Conservation (phyloP, 2,888 invertebrate species). For the Theretra japonica region DNA sequence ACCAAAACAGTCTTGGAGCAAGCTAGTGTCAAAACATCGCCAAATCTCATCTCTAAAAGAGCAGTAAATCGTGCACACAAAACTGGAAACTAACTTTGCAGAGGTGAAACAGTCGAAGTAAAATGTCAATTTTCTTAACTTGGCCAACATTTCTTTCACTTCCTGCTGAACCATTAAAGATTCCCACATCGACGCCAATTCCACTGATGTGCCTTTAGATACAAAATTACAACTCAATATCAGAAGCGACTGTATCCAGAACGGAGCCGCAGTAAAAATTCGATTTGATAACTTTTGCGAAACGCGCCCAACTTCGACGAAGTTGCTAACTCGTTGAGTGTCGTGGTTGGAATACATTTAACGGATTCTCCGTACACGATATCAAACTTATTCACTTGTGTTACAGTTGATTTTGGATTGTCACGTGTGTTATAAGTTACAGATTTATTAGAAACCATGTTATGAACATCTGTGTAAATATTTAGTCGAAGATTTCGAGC, state of each 20-base stretch:
- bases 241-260: slow-evolving; percentile 46
- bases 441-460: slow-evolving; percentile 39
- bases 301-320: slow-evolving; percentile 56
- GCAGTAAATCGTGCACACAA: too few relatives aligned
- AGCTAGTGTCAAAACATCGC: too few relatives aligned
- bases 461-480: slow-evolving; percentile 48
- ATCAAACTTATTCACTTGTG: background rate
- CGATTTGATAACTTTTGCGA: slow-evolving; percentile 59
- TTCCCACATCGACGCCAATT: slow-evolving; percentile 27
- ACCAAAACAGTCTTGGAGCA: too few relatives aligned
- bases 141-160: slow-evolving; percentile 13
- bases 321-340: slow-evolving; percentile 52
- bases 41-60: too few relatives aligned
- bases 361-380: background rate
- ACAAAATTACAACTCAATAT: slow-evolving; percentile 26
- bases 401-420: background rate
- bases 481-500: slow-evolving; percentile 40
- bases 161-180: slow-evolving; percentile 12
- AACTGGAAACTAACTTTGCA: background rate
- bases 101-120: slow-evolving; percentile 9
- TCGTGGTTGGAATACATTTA: slow-evolving; percentile 52
- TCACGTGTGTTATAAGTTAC: slow-evolving; percentile 13
- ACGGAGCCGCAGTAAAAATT: slow-evolving; percentile 57
- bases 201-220: slow-evolving; percentile 24
- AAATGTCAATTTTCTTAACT: slow-evolving; percentile 17